phyloP scores from a whole-genome alignment of 2,888 invertebrate species.

The Drosophila lacicola region DNA sequence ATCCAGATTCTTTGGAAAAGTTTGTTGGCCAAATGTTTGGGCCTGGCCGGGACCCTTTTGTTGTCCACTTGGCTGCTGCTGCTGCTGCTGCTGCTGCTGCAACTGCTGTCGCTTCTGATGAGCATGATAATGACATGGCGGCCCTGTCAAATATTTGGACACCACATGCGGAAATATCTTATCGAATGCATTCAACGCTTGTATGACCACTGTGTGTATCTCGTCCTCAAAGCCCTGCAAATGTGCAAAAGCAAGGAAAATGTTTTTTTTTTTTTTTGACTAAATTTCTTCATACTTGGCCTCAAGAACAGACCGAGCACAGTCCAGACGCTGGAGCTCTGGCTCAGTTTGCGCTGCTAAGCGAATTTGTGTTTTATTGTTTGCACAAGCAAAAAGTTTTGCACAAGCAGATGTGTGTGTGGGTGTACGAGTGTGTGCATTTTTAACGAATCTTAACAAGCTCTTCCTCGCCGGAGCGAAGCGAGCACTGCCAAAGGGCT shows the following conservation, averaged over 20 bases:
- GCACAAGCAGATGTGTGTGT: constrained; percentile 47
- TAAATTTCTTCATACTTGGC: constrained; percentile 66
- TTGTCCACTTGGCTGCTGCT: constrained; percentile 70
- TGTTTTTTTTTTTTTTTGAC: constrained; percentile 43
- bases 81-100: constrained; percentile 14
- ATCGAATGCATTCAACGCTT: constrained; percentile 85
- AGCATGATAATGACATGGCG: constrained; percentile 78
- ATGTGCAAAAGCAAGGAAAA: constrained; percentile 32
- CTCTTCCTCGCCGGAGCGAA: constrained; percentile 59
- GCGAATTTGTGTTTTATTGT: constrained; percentile 82
- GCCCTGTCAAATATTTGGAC: constrained; percentile 84
- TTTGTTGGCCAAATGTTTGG: constrained; percentile 77
- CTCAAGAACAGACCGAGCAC: constrained; percentile 55
- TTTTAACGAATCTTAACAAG: constrained; percentile 82
- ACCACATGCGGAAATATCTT: constrained; percentile 84
- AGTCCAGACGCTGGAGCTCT: constrained; percentile 27
- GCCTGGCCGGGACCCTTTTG: constrained; percentile 65
- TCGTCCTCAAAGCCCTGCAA: constrained; percentile 85
- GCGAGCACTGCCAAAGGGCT: constrained; percentile 54
- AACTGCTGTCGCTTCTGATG: constrained; percentile 68
- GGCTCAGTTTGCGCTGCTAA: constrained; percentile 59
- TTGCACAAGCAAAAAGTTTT: constrained; percentile 78
- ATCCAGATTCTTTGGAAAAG: constrained; percentile 74
- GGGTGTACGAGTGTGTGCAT: constrained; percentile 61
- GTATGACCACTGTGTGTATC: constrained; percentile 85